Conservation (phyloP, 2,113 vertebrate species). For the Scopus umbretta region DNA sequence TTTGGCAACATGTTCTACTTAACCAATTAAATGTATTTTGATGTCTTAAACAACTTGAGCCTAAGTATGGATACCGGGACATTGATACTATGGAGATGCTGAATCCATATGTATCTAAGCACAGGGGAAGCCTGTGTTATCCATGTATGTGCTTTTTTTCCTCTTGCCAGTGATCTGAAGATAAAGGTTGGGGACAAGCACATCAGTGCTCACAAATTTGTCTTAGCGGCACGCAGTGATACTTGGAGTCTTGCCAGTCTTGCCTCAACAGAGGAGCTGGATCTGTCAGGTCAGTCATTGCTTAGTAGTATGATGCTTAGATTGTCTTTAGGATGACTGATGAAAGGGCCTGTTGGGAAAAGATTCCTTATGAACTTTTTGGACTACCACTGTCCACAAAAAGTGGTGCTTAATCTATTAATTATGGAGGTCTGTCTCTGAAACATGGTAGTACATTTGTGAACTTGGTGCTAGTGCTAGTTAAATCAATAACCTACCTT, state of each 20-base stretch:
- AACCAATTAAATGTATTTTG: neutral
- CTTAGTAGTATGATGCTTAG: neutral
- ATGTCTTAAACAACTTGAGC: neutral
- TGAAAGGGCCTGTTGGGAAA: neutral
- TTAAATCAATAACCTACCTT: neutral
- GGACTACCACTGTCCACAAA: neutral
- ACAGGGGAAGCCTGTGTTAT: neutral
- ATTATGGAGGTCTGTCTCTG: neutral
- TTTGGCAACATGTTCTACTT: neutral
- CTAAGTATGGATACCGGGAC: neutral
- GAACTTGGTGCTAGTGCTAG: neutral
- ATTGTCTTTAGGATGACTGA: neutral
- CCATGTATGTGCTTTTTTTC: neutral
- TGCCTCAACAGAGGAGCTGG: constrained; percentile 84
- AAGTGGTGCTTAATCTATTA: neutral
- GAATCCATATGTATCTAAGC: neutral
- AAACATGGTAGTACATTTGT: neutral
- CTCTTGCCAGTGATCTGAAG: constrained; percentile 85
- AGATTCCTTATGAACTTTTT: neutral
- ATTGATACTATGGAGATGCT: neutral
- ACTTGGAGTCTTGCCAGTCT: constrained; percentile 89
- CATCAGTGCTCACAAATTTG: constrained; percentile 92
- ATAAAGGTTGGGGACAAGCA: constrained; percentile 82
- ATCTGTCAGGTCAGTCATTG: constrained; percentile 87
- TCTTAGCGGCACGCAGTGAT: constrained; percentile 94